A percentile compares a stretch with the other conserved stretches of the same genome.
These are phyloP conservation scores for Dipodomys ordii DNA, from an alignment of 2,113 vertebrate genomes.

Conservation along the genomic window DNA sequence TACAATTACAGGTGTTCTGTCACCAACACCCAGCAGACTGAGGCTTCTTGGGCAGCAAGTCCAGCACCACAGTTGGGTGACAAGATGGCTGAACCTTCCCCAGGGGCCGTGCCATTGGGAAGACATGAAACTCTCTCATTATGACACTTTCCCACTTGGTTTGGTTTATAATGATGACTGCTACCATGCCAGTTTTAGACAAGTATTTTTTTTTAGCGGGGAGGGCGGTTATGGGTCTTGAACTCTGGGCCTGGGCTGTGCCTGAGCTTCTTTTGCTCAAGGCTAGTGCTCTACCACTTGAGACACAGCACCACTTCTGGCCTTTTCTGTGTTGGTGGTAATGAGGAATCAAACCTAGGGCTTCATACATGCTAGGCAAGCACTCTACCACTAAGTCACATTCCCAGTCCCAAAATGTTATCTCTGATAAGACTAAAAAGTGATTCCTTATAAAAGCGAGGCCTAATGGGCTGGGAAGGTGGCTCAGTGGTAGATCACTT, in stretches of 20 bases:
- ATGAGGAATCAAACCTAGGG: no score
- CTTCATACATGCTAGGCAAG: no score
- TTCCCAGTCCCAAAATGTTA: background rate
- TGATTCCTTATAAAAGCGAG: background rate
- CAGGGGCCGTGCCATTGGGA: background rate
- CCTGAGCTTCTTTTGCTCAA: no score
- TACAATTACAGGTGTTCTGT: no score
- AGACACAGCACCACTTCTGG: no score
- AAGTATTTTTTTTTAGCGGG: background rate
- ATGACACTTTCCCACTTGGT: background rate
- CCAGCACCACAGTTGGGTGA: background rate
- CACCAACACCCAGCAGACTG: no score
- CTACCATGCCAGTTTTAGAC: background rate
- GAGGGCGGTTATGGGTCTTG: no score
- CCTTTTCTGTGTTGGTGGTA: no score
- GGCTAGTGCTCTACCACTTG: no score
- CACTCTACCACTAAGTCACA: no score
- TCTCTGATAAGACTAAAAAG: background rate
- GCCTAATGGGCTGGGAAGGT: background rate
- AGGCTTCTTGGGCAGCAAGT: background rate
- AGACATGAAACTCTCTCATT: background rate
- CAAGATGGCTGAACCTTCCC: background rate
- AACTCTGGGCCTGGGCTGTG: no score
- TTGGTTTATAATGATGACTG: background rate
- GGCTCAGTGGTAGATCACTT: background rate